A percentile compares a stretch with the other conserved stretches of the same genome.
Conservation (phyloP, 2,797 vertebrate species). For the Sebastolobus altivelis region DNA sequence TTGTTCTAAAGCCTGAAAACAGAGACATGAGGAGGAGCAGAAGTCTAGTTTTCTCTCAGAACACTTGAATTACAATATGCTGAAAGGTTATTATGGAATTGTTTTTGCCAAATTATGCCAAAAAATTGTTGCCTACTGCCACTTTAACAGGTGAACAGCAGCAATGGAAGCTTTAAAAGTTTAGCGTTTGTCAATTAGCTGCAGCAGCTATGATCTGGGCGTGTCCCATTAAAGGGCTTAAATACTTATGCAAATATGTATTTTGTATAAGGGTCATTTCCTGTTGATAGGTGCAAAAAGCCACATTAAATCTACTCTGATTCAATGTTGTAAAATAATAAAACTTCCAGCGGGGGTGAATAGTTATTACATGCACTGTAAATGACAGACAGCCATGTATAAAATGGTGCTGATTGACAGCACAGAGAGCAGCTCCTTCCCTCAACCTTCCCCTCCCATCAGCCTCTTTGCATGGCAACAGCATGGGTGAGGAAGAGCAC, state of each 20-base stretch:
- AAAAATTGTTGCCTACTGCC: no score
- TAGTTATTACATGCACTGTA: neutral
- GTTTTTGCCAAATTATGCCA: no score
- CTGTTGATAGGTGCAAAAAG: neutral
- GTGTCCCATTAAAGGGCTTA: neutral
- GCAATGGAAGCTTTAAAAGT: neutral
- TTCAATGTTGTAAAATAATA: neutral
- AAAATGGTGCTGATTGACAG: constrained; percentile 26
- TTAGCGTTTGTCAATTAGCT: neutral
- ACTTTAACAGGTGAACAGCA: neutral
- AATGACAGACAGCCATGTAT: neutral
- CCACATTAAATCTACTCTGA: neutral
- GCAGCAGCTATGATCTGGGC: neutral
- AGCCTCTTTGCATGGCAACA: constrained; percentile 72
- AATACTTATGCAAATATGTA: neutral
- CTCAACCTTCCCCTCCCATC: constrained; percentile 16
- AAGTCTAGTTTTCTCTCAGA: no score
- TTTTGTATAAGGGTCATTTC: neutral
- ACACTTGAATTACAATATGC: no score
- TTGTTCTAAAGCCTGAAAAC: no score
- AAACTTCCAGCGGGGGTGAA: neutral
- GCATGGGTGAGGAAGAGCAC: constrained; percentile 56
- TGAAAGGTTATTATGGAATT: no score
- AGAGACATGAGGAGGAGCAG: no score
- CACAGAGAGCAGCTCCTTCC: constrained; percentile 9